Conservation (phyloP, 1,140 invertebrate genomes). For the Heliconius hewitsoni region DNA sequence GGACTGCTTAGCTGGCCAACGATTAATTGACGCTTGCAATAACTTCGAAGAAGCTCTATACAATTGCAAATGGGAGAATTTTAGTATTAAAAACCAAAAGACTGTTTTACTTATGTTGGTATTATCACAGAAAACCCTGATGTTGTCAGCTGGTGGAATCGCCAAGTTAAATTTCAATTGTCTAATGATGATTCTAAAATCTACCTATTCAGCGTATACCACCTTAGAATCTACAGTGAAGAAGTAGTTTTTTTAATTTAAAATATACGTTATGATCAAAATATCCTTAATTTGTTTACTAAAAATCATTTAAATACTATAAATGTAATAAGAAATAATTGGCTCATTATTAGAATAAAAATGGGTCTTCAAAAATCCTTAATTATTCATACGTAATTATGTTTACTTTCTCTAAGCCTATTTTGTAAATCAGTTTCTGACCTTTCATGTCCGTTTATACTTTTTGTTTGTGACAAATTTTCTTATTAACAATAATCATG, state of each 20-base stretch:
- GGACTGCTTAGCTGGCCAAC: slow-evolving; percentile 59
- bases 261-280: not conserved
- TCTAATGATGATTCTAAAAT: slow-evolving; percentile 51
- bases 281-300: not conserved
- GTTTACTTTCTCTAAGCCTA: too few species aligned
- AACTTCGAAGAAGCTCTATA: slow-evolving; percentile 49
- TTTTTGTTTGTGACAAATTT: too few species aligned
- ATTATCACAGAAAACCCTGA: slow-evolving; percentile 56
- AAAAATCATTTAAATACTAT: not conserved
- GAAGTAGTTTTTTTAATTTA: not conserved
- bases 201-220: slow-evolving; percentile 55
- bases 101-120: slow-evolving; percentile 50
- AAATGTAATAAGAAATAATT: too few species aligned
- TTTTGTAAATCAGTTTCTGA: too few species aligned
- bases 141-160: slow-evolving; percentile 49
- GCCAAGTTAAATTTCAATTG: slow-evolving; percentile 42
- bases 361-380: not conserved
- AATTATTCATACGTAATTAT: not conserved
- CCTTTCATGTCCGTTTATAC: too few species aligned
- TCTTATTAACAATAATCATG: too few species aligned
- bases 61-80: slow-evolving; percentile 54
- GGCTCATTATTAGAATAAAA: not conserved
- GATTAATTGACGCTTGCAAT: slow-evolving; percentile 51
- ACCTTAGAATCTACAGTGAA: slow-evolving; percentile 46
- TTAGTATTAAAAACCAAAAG: slow-evolving; percentile 47